These are phyloP conservation scores for Halisarca cf. caerulea DNA, from an alignment of 37 sponge, comb jelly and placozoan genomes.

Conservation along the genomic window DNA sequence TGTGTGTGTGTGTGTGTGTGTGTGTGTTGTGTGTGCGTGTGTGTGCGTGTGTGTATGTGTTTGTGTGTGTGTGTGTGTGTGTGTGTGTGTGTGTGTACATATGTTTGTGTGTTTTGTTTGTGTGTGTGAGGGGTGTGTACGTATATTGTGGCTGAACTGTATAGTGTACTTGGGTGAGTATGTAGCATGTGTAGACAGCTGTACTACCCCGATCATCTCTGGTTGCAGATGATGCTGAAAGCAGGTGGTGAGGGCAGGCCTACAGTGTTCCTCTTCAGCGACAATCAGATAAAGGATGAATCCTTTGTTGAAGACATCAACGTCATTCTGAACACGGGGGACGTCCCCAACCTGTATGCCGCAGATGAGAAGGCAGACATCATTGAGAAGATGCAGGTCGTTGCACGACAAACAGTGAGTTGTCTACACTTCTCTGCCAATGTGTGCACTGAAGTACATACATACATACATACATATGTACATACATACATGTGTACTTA, in stretches of 20 bases:
- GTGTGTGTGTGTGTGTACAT: conserved; percentile 14
- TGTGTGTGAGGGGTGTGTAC: conserved; percentile 6
- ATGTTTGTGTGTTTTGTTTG: too few species aligned
- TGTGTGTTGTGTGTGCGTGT: too few species aligned
- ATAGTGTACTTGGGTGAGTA: neutral
- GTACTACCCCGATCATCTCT: neutral
- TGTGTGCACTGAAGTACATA: neutral
- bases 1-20: too few species aligned
- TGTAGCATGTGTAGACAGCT: neutral
- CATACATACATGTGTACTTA: neutral
- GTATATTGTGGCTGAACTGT: neutral
- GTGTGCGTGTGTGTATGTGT: too few species aligned
- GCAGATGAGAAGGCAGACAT: conserved; percentile 96
- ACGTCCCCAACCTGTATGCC: conserved; percentile 95
- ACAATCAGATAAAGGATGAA: conserved; percentile 98
- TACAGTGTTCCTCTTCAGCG: conserved; percentile 93
- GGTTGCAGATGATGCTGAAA: conserved; percentile 74
- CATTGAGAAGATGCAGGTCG: conserved; percentile 95
- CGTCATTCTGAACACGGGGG: conserved; percentile 98
- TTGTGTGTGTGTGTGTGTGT: conserved; percentile 27
- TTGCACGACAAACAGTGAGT: conserved; percentile 68
- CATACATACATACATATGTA: neutral
- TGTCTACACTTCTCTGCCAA: neutral
- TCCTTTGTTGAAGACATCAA: conserved; percentile 98
- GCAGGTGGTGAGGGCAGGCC: conserved; percentile 91